Conservation (phyloP, 1,140 invertebrate species). For the Neuroterus valhalla region DNA sequence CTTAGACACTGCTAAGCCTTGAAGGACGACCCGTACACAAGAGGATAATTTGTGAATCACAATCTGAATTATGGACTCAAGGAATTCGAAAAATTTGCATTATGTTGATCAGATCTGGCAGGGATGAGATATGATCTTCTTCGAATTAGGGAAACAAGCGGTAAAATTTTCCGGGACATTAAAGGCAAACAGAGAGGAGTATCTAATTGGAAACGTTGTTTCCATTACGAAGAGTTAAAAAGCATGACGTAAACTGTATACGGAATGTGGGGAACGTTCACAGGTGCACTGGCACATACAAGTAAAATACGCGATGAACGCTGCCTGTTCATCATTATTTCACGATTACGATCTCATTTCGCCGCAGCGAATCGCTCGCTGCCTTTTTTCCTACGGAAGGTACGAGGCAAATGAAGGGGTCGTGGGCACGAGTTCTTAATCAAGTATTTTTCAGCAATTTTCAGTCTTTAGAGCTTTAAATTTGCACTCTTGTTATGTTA, state of each 20-base stretch:
- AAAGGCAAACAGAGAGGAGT: constrained; percentile 23
- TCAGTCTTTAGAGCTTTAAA: too few species aligned
- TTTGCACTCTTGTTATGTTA: too few species aligned
- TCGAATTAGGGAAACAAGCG: constrained; percentile 27
- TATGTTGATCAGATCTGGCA: constrained; percentile 6
- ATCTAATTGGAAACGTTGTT: constrained; percentile 24
- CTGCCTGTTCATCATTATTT: constrained; percentile 27
- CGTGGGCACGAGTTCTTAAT: too few species aligned
- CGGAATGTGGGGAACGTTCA: constrained; percentile 28
- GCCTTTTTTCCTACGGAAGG: not conserved
- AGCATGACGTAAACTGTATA: constrained; percentile 26
- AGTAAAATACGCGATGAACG: constrained; percentile 18
- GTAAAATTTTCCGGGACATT: constrained; percentile 29
- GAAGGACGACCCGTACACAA: too few species aligned
- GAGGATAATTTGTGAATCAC: too few species aligned
- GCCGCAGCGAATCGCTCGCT: constrained; percentile 19
- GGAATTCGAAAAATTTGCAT: not conserved
- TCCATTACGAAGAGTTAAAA: constrained; percentile 27
- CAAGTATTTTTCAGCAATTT: too few species aligned
- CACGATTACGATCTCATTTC: constrained; percentile 27
- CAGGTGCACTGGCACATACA: constrained; percentile 28
- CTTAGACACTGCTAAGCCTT: too few species aligned
- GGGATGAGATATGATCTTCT: constrained; percentile 12
- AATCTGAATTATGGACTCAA: not conserved
- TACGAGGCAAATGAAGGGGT: not conserved